Conservation (phyloP, 2,113 vertebrate genomes). For the Irena cyanogastra region DNA sequence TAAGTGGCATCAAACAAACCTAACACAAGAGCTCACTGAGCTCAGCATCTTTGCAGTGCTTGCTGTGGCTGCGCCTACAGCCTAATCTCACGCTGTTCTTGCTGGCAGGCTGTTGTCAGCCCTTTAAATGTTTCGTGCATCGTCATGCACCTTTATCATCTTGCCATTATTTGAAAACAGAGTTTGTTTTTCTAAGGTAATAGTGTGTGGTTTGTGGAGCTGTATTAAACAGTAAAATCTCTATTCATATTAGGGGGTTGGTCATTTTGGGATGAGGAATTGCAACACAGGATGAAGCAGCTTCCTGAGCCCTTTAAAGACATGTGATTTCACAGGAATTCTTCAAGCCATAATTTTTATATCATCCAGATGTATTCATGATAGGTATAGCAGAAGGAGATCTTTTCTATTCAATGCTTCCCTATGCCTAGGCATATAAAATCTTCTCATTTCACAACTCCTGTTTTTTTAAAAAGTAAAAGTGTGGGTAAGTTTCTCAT, state of each 20-base stretch:
- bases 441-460: not conserved
- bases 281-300: not conserved
- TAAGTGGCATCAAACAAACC: not conserved
- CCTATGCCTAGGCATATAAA: not conserved
- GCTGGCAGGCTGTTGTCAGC: not conserved
- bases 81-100: not conserved
- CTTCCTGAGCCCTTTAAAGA: not conserved
- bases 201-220: not conserved
- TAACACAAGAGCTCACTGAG: not conserved
- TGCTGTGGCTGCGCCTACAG: not conserved
- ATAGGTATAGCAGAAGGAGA: not conserved
- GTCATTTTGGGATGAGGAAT: not conserved
- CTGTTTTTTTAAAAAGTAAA: not conserved
- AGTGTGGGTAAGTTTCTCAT: not conserved
- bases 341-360: not conserved
- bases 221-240: slow-evolving; percentile 32
- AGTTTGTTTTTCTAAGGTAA: not conserved
- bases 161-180: not conserved
- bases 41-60: not conserved
- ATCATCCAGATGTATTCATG: not conserved
- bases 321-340: not conserved
- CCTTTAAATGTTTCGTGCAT: not conserved
- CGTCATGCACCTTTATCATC: not conserved
- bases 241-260: not conserved
- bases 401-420: not conserved